Evolutionary conservation across 2,113 vertebrate genomes (phyloP), one percentile per base, ranked within the genome.

Genomic region (Lucifuga dentata): DNA sequence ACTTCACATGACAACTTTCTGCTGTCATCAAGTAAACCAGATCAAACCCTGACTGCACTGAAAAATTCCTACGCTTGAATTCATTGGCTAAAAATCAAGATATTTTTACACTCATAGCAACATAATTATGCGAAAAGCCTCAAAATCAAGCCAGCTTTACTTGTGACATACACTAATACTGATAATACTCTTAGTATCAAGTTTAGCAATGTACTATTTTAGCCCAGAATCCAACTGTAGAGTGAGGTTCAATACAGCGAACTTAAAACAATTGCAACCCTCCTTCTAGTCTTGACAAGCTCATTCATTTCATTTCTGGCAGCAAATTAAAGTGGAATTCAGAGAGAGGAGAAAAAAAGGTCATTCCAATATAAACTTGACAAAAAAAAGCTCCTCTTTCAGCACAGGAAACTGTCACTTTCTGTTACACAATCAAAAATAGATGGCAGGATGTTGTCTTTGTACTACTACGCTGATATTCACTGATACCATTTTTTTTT

Each of bases 401-500:
- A 39, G 41, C 51, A 82, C 72, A 62, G 87, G 85, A 88, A 88
- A 60, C 56, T 73, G 77, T 83, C 79, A 70, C 75, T 81, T 83
- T 83, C 62, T 77, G 26, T 73, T 68, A 55, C 76, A 79, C 50
- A 70, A 60, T 69, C 72, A 51, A 68, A 86, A 89, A 89, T 81
- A 90, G 80, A 82, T 24, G 35, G 6, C 76, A 87, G 82, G 82
- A 84, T 84, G 84, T 83, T 86, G 68, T 70, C 73, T 44, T 66
- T 68, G 45, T 71, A 21, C 53, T 59, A 73, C 62, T 57, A 74
- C 33, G 33, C 67, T 51, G 49, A 76, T 68, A 61, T 57, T 20
- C 19, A 57, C 36, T 77, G 72, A 85, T n/a, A n/a, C n/a, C 74
- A 76, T 12, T 16, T 5, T 17, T 77, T 80, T 89, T 89, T 88